Evolutionary conservation across 2,797 vertebrate species (phyloP), one percentile per base, ranked within the genome.

Genomic region (Avahi laniger): DNA sequence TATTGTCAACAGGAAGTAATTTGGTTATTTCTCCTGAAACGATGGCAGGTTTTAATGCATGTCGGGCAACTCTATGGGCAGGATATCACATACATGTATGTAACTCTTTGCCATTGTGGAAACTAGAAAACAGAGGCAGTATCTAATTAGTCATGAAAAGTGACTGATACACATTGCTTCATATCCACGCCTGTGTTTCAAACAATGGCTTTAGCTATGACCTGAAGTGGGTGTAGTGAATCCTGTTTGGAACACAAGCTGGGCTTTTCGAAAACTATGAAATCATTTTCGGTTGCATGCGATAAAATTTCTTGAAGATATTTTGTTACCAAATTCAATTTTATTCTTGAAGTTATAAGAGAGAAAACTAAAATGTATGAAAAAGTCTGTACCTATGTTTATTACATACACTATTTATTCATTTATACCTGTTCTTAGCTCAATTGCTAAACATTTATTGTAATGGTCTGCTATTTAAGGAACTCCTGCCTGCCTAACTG

Each of bases 401-500:
- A 26, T 73, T 91, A 26, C 1, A 41, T 18, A 11, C 13, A 81
- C 9, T 11, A 52, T 38, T 70, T 72, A 24, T 52, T 79, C 50
- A 67, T 90, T 90, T 81, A 75, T 83, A 67, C 9, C 41, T 78
- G 2, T 20, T 65, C 33, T 75, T 94, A 46, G n/a, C 14, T 97
- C n/a, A 9, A 4, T 38, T 79, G 61, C 46, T 35, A 52, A 54
- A 17, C 65, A 46, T 52, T 41, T 46, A 35, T 69, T 78, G 57
- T 83, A 7, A 57, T 82, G 28, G 18, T 26, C 20, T 54, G 13
- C 54, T 88, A 12, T 89, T 86, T 63, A 87, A 91, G 79, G 20
- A 57, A 93, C 89, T 95, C 97, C 79, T 84, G 91, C 28, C 38
- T 85, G 94, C 95, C 87, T 97, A 96, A 86, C 24, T 33, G 15